phyloP scores from a whole-genome alignment of 1,140 invertebrate species.

The Tetramorium alpestre region DNA sequence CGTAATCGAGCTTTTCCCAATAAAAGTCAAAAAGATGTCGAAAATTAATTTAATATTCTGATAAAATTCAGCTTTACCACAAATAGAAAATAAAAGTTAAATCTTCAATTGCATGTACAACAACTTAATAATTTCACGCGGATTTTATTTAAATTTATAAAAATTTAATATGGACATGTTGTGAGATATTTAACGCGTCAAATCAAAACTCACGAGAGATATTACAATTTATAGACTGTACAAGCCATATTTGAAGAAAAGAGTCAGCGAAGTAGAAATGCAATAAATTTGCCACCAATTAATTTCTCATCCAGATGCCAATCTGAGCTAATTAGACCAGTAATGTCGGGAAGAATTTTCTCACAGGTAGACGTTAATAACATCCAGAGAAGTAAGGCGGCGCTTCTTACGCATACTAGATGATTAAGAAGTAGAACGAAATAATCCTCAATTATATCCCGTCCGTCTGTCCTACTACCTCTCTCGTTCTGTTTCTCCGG shows the following conservation, averaged over 20 bases:
- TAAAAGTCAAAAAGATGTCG: background rate
- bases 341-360: conserved; percentile 1
- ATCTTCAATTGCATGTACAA: background rate
- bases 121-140: background rate
- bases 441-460: conserved; percentile 42
- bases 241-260: background rate
- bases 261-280: background rate
- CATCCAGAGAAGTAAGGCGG: background rate
- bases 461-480: conserved; percentile 29
- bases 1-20: background rate
- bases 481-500: background rate
- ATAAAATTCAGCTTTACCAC: background rate
- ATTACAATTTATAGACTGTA: background rate
- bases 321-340: conserved; percentile 19
- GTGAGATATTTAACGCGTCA: background rate
- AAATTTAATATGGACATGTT: background rate
- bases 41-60: background rate
- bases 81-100: background rate
- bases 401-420: conserved; percentile 4
- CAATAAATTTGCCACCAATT: conserved; percentile 21
- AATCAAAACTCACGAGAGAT: background rate
- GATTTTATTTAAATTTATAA: background rate
- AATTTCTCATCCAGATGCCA: conserved; percentile 24
- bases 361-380: conserved; percentile 20
- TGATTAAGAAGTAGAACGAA: conserved; percentile 51